Conservation (phyloP, 2,888 invertebrate species). For the Melinaea menophilus region DNA sequence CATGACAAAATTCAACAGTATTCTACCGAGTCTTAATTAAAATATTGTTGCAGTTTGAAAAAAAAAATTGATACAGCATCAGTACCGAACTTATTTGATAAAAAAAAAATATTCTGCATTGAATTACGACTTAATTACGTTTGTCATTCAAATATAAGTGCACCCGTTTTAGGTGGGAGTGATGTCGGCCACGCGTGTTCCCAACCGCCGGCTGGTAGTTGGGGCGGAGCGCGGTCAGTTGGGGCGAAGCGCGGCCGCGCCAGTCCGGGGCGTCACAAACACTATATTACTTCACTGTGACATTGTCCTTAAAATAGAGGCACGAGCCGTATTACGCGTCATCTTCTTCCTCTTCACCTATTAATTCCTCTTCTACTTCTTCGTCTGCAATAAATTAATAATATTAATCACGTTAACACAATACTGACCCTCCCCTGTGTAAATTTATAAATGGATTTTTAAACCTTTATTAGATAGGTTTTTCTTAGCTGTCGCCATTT, state of each 20-base stretch:
- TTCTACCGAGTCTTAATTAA: slow-evolving; percentile 74
- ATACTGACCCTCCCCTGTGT: neutral
- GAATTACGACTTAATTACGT: slow-evolving; percentile 73
- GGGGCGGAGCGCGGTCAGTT: slow-evolving; percentile 49
- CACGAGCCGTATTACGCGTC: slow-evolving; percentile 76
- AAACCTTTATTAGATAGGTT: too few species aligned
- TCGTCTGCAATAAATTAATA: slow-evolving; percentile 65
- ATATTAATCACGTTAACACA: neutral
- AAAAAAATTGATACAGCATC: slow-evolving; percentile 67
- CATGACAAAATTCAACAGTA: slow-evolving; percentile 76
- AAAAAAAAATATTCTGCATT: slow-evolving; percentile 70
- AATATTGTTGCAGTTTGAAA: slow-evolving; percentile 51
- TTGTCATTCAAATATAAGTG: slow-evolving; percentile 77
- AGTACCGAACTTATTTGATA: slow-evolving; percentile 71
- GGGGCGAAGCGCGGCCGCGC: slow-evolving; percentile 72
- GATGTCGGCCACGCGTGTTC: slow-evolving; percentile 63
- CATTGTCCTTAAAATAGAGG: slow-evolving; percentile 73
- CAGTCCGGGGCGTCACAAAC: slow-evolving; percentile 71
- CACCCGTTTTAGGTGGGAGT: slow-evolving; percentile 76
- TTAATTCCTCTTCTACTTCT: slow-evolving; percentile 72
- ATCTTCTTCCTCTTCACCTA: slow-evolving; percentile 74
- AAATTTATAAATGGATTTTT: too few species aligned
- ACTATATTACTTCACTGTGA: slow-evolving; percentile 77
- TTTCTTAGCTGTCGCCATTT: too few species aligned
- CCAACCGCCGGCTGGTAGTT: slow-evolving; percentile 42